Evolutionary conservation across 2,797 vertebrate genomes (phyloP).

Genomic region (Bovichtus diacanthus): DNA sequence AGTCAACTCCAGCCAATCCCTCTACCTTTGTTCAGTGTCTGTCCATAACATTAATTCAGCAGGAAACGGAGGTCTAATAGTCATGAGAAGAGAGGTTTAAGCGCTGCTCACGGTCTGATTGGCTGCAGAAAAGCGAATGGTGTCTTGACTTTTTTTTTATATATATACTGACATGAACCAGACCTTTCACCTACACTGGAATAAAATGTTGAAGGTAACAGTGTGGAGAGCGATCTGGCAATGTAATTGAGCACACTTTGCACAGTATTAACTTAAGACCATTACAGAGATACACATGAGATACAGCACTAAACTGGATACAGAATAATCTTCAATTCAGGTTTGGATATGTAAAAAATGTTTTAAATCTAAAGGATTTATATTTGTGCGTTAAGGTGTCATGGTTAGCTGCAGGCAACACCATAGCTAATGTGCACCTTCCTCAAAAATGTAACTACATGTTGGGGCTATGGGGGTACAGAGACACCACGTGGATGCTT

Average conservation of each 20-base stretch:
- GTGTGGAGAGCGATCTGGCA: conserved; percentile 13
- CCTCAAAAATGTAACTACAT: background rate
- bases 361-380: background rate
- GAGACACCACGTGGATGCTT: background rate
- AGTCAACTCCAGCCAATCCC: conserved; percentile 26
- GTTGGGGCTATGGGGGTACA: background rate
- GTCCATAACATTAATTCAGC: conserved; percentile 26
- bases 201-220: conserved; percentile 26
- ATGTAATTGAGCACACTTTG: background rate
- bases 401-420: background rate
- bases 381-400: background rate
- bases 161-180: conserved; percentile 47
- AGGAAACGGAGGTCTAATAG: conserved; percentile 49
- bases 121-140: conserved; percentile 40
- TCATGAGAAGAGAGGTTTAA: conserved; percentile 24
- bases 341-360: background rate
- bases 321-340: background rate
- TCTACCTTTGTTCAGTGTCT: conserved; percentile 14
- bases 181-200: conserved; percentile 38
- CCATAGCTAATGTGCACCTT: background rate
- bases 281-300: background rate
- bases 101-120: conserved; percentile 27
- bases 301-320: background rate
- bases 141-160: conserved; percentile 20
- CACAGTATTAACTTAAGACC: conserved; percentile 9